phyloP scores from a whole-genome alignment of 2,797 vertebrate species.

The Lerista edwardsae region DNA sequence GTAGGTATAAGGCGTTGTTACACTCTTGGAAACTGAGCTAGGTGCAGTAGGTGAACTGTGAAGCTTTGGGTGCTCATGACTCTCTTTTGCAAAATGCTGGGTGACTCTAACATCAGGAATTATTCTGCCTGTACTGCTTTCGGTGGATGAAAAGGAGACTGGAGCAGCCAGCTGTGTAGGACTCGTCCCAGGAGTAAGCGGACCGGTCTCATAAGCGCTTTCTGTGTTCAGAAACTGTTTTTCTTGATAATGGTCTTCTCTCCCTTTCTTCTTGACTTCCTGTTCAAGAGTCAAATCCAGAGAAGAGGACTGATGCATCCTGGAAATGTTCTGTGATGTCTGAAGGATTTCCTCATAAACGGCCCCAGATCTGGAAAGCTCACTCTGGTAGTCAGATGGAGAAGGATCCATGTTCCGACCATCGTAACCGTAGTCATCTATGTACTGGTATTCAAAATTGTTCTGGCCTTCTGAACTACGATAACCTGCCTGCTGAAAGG shows the following conservation, averaged over 20 bases:
- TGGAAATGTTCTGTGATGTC: slow-evolving; percentile 79
- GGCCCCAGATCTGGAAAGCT: slow-evolving; percentile 79
- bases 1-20: slow-evolving; percentile 63
- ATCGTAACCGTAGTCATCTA: slow-evolving; percentile 82
- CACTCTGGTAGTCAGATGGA: slow-evolving; percentile 79
- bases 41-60: slow-evolving; percentile 84
- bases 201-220: slow-evolving; percentile 89
- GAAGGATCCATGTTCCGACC: slow-evolving; percentile 60
- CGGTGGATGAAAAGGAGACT: slow-evolving; percentile 85
- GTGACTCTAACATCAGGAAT: slow-evolving; percentile 89
- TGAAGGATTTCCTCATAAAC: slow-evolving; percentile 95
- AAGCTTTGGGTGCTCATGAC: slow-evolving; percentile 85
- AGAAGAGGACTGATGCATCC: slow-evolving; percentile 79
- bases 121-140: slow-evolving; percentile 79
- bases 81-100: slow-evolving; percentile 95
- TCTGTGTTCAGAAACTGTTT: slow-evolving; percentile 89
- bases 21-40: slow-evolving; percentile 72
- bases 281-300: slow-evolving; percentile 74
- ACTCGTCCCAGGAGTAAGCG: slow-evolving; percentile 94
- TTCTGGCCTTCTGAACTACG: slow-evolving; percentile 70
- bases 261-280: slow-evolving; percentile 67
- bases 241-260: slow-evolving; percentile 75
- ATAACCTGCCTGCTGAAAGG: slow-evolving; percentile 78
- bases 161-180: slow-evolving; percentile 93
- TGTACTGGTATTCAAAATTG: slow-evolving; percentile 84